Evolutionary conservation across 2,888 invertebrate species (phyloP).

Genomic region (Helicoverpa assulta): DNA sequence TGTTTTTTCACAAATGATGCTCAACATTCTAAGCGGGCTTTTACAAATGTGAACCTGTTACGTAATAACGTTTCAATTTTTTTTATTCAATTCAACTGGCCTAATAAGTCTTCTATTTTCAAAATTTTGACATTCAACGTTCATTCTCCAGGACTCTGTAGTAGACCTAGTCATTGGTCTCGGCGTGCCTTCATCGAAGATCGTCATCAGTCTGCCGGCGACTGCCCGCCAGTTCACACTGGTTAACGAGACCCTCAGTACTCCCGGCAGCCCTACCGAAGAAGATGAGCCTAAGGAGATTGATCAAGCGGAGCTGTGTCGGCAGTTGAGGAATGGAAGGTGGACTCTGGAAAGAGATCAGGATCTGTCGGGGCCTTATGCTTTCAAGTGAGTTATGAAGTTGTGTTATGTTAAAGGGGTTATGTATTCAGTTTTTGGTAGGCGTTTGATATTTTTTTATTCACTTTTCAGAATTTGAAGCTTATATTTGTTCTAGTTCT

Average conservation of each 20-base stretch:
- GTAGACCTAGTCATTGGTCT: constrained; percentile 93
- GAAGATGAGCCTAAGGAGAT: constrained; percentile 89
- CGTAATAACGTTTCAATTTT: too few relatives aligned
- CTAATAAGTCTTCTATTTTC: too few relatives aligned
- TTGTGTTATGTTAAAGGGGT: background rate
- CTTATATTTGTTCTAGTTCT: too few relatives aligned
- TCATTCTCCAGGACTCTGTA: constrained; percentile 91
- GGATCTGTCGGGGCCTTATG: constrained; percentile 94
- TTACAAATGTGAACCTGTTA: too few relatives aligned
- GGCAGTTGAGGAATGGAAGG: constrained; percentile 89
- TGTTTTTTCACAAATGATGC: background rate
- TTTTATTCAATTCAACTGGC: too few relatives aligned
- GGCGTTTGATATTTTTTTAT: constrained; percentile 16
- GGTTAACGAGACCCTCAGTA: constrained; percentile 91
- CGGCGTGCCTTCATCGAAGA: constrained; percentile 92
- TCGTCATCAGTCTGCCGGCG: constrained; percentile 93
- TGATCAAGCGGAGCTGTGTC: constrained; percentile 91
- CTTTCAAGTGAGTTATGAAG: constrained; percentile 89
- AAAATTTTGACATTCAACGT: background rate
- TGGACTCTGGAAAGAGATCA: constrained; percentile 95
- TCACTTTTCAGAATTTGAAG: background rate
- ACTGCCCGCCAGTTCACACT: constrained; percentile 92
- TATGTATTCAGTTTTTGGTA: constrained; percentile 9
- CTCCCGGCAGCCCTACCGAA: constrained; percentile 92
- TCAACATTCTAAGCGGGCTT: background rate